These are phyloP conservation scores for Pao palembangensis DNA, from an alignment of 2,113 vertebrate species.

Conservation along the genomic window DNA sequence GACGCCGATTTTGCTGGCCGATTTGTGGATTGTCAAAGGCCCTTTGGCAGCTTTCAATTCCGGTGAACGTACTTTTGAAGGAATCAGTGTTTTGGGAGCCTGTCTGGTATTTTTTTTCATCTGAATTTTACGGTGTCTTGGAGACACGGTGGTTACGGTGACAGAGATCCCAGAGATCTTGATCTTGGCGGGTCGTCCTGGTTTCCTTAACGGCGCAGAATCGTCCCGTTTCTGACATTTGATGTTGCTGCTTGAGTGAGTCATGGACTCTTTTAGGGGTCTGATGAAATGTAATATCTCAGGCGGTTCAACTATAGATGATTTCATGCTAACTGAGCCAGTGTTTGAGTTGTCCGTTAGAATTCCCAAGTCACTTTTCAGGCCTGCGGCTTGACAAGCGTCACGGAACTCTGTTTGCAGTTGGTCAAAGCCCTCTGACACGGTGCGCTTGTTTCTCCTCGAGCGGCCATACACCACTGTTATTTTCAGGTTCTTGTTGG, in stretches of 20 bases:
- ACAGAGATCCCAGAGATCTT: conserved; percentile 94
- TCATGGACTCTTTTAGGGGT: conserved; percentile 73
- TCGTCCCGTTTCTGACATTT: conserved; percentile 77
- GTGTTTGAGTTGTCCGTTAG: conserved; percentile 55
- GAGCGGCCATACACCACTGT: conserved; percentile 92
- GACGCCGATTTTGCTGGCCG: conserved; percentile 22
- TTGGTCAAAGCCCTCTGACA: conserved; percentile 80
- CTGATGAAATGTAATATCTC: conserved; percentile 74
- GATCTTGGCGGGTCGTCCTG: conserved; percentile 90
- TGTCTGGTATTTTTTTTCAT: conserved; percentile 77
- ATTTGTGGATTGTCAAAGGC: conserved; percentile 52
- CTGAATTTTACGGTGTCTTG: conserved; percentile 85
- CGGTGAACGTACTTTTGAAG: conserved; percentile 39
- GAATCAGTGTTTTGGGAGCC: conserved; percentile 33
- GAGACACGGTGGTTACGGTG: conserved; percentile 84
- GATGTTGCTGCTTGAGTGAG: conserved; percentile 76
- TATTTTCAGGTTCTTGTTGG: conserved; percentile 86
- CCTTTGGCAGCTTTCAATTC: conserved; percentile 61
- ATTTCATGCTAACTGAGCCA: conserved; percentile 37
- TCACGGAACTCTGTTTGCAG: conserved; percentile 64
- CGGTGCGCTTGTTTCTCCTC: conserved; percentile 84
- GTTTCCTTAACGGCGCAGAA: conserved; percentile 77
- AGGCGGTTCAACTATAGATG: conserved; percentile 47
- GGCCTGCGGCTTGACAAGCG: conserved; percentile 48
- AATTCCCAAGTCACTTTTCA: conserved; percentile 45